Conservation (phyloP, 2,113 vertebrate genomes). For the Phoxinus phoxinus region DNA sequence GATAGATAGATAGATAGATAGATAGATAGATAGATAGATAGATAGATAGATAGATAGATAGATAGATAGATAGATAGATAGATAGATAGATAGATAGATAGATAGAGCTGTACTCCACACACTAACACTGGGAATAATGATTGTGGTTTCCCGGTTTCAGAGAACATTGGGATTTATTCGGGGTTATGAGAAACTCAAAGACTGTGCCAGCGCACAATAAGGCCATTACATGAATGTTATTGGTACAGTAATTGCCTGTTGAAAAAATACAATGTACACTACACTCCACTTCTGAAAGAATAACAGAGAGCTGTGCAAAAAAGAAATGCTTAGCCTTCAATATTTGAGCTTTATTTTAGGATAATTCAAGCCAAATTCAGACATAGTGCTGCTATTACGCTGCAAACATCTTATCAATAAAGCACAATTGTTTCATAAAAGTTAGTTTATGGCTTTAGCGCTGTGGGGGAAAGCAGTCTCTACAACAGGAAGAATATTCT, state of each 20-base stretch:
- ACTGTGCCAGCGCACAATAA: conserved; percentile 21
- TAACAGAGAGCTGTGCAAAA: background rate
- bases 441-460: background rate
- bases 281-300: background rate
- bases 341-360: conserved; percentile 3
- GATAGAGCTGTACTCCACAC: background rate
- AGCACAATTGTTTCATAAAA: conserved; percentile 26
- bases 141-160: conserved; percentile 24
- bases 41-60: background rate
- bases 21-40: background rate
- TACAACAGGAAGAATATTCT: background rate
- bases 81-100: too few relatives aligned
- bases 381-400: conserved; percentile 12
- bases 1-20: too few relatives aligned
- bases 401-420: conserved; percentile 25
- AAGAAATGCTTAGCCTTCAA: conserved; percentile 19
- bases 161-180: conserved; percentile 47
- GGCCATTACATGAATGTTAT: conserved; percentile 31
- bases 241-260: conserved; percentile 25
- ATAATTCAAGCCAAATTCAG: conserved; percentile 25
- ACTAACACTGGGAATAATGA: background rate
- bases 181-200: conserved; percentile 51
- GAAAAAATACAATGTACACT: conserved; percentile 8
- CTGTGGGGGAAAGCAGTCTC: conserved; percentile 1
- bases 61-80: too few relatives aligned